Evolutionary conservation across 1,140 invertebrate genomes (phyloP).

Genomic region (Leptinotarsa undecemlineata): DNA sequence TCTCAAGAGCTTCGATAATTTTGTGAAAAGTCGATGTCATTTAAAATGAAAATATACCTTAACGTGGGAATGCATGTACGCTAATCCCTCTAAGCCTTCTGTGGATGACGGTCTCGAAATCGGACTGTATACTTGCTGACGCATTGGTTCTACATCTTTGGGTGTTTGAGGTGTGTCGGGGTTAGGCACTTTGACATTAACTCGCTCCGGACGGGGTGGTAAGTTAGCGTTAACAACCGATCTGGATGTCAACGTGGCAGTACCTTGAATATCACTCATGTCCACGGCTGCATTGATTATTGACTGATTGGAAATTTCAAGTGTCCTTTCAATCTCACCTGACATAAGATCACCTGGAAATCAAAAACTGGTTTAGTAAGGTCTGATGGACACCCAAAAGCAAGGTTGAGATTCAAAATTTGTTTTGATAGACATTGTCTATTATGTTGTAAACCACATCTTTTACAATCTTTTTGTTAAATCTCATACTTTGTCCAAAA

Average conservation of each 20-base stretch:
- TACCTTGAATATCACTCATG: constrained; percentile 70
- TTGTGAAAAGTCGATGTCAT: not conserved
- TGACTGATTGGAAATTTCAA: constrained; percentile 85
- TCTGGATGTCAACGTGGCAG: constrained; percentile 46
- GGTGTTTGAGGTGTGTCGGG: constrained; percentile 32
- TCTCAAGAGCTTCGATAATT: not conserved
- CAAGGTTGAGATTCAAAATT: no score
- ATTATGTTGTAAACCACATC: no score
- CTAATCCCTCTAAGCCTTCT: constrained; percentile 63
- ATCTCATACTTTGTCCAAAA: no score
- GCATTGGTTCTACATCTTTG: constrained; percentile 49
- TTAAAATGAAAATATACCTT: constrained; percentile 35
- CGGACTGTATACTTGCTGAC: constrained; percentile 65
- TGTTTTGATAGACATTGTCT: no score
- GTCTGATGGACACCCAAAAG: not conserved
- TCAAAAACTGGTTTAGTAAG: not conserved
- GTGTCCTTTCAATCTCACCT: constrained; percentile 84
- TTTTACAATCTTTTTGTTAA: no score
- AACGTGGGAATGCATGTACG: constrained; percentile 58
- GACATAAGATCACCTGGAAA: constrained; percentile 70
- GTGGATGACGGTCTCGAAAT: constrained; percentile 67
- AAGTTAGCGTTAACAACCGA: constrained; percentile 61
- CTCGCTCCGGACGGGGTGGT: constrained; percentile 60
- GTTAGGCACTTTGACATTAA: constrained; percentile 57
- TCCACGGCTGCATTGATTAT: constrained; percentile 84